A percentile compares a stretch with the other conserved stretches of the same genome.
Evolutionary conservation across 1,140 invertebrate species (phyloP).

Genomic region (Bombus superbus): DNA sequence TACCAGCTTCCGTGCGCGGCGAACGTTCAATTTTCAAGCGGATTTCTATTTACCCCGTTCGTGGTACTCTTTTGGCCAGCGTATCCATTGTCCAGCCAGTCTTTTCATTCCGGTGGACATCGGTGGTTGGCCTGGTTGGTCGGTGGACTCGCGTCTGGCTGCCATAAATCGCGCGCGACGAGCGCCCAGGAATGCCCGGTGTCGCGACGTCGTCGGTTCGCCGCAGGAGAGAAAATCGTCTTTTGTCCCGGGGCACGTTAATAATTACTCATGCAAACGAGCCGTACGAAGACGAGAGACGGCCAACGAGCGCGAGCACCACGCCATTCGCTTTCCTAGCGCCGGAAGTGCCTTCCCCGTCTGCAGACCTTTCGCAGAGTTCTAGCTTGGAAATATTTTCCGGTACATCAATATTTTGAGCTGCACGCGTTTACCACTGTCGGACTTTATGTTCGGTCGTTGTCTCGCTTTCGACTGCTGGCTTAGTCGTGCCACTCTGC

Average conservation of each 20-base stretch:
- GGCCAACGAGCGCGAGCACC: background rate
- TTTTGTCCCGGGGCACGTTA: slow-evolving; percentile 63
- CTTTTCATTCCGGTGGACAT: slow-evolving; percentile 52
- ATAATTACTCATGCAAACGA: slow-evolving; percentile 69
- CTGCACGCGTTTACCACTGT: background rate
- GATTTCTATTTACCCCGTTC: slow-evolving; percentile 54
- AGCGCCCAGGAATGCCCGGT: slow-evolving; percentile 41
- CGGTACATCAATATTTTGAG: slow-evolving; percentile 17
- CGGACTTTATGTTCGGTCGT: background rate
- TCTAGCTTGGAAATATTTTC: slow-evolving; percentile 11
- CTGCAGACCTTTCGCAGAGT: background rate
- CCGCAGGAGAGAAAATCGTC: slow-evolving; percentile 61
- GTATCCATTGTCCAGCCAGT: slow-evolving; percentile 54
- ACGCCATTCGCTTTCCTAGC: background rate
- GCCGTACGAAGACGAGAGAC: slow-evolving; percentile 43
- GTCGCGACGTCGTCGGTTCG: slow-evolving; percentile 57
- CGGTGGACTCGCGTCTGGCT: slow-evolving; percentile 50
- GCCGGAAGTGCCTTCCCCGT: slow-evolving; percentile 21
- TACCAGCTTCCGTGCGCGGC: slow-evolving; percentile 16
- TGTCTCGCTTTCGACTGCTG: background rate
- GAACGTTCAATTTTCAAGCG: slow-evolving; percentile 51
- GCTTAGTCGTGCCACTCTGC: too few species aligned
- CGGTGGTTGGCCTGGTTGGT: background rate
- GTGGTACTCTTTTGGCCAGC: slow-evolving; percentile 25
- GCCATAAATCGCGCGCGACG: slow-evolving; percentile 61